Base-by-base conservation (phyloP, 1,140 invertebrate species). In the Chionoecetes opilio region DNA sequence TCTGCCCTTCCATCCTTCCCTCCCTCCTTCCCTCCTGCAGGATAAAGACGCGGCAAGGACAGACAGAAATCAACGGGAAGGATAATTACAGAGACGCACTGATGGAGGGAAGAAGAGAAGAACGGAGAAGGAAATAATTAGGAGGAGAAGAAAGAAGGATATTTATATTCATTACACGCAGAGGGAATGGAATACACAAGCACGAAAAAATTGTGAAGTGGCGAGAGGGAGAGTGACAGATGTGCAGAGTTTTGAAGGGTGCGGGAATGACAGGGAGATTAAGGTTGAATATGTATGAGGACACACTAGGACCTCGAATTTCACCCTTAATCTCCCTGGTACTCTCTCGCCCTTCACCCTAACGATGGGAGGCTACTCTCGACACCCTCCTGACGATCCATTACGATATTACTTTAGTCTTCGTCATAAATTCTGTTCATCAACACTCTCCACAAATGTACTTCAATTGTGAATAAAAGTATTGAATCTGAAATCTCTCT, bases 281-380 rank as follows among this genome's bases (percentile, higher is more conserved):
- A 41, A 32, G 86, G 32, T 35, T 88, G 86, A 37, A 41, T 35
- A 41, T 86, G 84, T 86, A 38, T 86, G 84, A 75, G 63, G 63
- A 75, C 63, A n/a, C 21, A n/a, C 63, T 75, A n/a, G 53, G 63
- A n/a, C 21, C 63, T n/a, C n/a, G 11, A 75, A 75, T 21, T 26
- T 75, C 63, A 75, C n/a, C n/a, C n/a, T n/a, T n/a, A n/a, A n/a
- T n/a, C n/a, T n/a, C n/a, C n/a, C n/a, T n/a, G n/a, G n/a, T n/a
- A n/a, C n/a, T n/a, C n/a, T n/a, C 63, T n/a, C n/a, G 11, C 26
- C 26, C 6, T 26, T 75, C 63, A 75, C 46, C 46, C 46, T 53
- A 53, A 17, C 46, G 46, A 53, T 53, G 11, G 46, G 46, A 17
- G 11, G 46, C 46, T 14, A 17, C 46, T 14, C 46, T n/a, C n/a